Conservation (phyloP, 2,113 vertebrate genomes). For the Camarhynchus parvulus region DNA sequence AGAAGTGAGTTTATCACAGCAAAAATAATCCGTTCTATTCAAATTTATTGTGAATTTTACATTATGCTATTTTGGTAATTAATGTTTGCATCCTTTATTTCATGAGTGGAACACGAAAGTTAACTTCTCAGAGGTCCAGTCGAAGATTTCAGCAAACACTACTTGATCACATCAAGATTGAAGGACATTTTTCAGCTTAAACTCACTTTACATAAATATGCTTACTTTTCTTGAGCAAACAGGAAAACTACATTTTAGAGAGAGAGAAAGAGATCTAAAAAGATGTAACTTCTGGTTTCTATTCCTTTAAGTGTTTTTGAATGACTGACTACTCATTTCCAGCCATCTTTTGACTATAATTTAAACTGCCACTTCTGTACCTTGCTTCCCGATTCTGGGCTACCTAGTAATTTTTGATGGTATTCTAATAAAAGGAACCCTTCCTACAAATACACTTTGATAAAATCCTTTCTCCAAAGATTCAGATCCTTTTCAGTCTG, state of each 20-base stretch:
- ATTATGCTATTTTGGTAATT: neutral
- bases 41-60: neutral
- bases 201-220: neutral
- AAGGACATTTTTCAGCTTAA: neutral
- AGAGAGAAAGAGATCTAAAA: neutral
- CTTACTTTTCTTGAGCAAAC: neutral
- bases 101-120: neutral
- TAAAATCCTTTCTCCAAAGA: neutral
- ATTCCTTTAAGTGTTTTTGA: neutral
- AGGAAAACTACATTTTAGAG: neutral
- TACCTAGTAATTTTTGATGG: neutral
- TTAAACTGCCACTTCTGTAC: neutral
- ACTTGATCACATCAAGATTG: neutral
- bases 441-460: neutral
- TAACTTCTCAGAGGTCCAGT: neutral
- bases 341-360: neutral
- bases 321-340: neutral
- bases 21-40: neutral
- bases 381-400: neutral
- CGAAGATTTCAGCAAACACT: neutral
- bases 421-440: neutral
- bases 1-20: neutral
- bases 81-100: neutral
- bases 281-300: neutral
- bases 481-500: neutral